Conservation (phyloP, 2,888 invertebrate species). For the Falcaria lacertinaria region DNA sequence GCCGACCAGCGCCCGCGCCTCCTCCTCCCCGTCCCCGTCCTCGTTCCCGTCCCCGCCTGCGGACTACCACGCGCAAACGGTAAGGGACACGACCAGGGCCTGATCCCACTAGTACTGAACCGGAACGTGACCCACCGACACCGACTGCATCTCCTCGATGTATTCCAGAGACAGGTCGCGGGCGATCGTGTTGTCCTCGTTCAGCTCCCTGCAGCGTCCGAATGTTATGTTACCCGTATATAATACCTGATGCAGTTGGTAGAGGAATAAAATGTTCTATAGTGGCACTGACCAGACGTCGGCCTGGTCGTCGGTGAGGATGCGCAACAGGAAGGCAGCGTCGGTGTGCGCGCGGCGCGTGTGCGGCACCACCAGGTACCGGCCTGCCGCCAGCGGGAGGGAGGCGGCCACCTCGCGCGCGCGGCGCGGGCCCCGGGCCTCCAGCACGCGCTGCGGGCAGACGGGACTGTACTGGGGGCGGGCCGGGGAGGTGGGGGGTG, state of each 20-base stretch:
- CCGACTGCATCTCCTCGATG: constrained; percentile 77
- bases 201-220: constrained; percentile 81
- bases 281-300: constrained; percentile 81
- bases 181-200: constrained; percentile 86
- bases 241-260: too few relatives aligned
- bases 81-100: too few relatives aligned
- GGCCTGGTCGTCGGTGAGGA: constrained; percentile 85
- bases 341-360: constrained; percentile 84
- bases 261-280: too few relatives aligned
- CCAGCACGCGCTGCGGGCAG: constrained; percentile 79
- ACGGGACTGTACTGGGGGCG: constrained; percentile 15
- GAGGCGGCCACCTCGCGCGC: constrained; percentile 81
- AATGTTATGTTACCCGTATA: too few relatives aligned
- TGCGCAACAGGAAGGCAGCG: constrained; percentile 84
- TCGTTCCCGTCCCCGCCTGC: constrained; percentile 24
- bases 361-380: constrained; percentile 87
- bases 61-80: too few relatives aligned
- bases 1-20: constrained; percentile 71
- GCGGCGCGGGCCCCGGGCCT: constrained; percentile 82
- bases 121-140: constrained; percentile 45
- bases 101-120: too few relatives aligned
- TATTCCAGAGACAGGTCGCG: constrained; percentile 82
- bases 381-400: constrained; percentile 86
- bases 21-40: constrained; percentile 68
- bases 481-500: constrained; percentile 23